Evolutionary conservation across 2,797 vertebrate species (phyloP).

Genomic region (Meriones psammophilus): DNA sequence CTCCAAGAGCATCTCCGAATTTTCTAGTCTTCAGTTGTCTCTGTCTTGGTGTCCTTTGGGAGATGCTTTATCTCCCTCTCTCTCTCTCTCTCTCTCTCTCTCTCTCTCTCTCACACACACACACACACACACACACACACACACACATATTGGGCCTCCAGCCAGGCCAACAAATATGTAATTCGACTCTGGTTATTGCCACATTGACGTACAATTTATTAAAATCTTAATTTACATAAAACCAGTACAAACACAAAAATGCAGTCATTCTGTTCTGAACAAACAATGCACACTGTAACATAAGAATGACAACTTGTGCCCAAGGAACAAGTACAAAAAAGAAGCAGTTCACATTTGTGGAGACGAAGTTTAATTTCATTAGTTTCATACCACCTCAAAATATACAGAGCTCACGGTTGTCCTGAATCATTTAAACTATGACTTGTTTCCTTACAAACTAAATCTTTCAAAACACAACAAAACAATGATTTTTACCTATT

Average conservation of each 20-base stretch:
- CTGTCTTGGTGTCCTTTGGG: background rate
- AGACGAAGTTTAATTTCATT: background rate
- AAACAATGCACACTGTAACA: background rate
- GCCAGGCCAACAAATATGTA: background rate
- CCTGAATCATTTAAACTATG: background rate
- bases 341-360: background rate
- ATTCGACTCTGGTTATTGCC: background rate
- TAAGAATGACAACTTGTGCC: background rate
- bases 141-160: background rate
- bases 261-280: background rate
- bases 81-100: no score
- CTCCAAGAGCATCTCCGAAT: background rate
- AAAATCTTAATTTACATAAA: background rate
- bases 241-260: background rate
- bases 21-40: background rate
- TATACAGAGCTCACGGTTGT: background rate
- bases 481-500: background rate
- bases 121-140: background rate
- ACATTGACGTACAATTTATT: background rate
- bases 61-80: background rate
- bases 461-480: background rate
- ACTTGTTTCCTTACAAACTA: background rate
- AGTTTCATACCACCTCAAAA: background rate
- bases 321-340: background rate
- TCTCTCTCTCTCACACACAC: no score